Evolutionary conservation across 2,888 invertebrate genomes (phyloP).

Genomic region (Cylloceria caligata): DNA sequence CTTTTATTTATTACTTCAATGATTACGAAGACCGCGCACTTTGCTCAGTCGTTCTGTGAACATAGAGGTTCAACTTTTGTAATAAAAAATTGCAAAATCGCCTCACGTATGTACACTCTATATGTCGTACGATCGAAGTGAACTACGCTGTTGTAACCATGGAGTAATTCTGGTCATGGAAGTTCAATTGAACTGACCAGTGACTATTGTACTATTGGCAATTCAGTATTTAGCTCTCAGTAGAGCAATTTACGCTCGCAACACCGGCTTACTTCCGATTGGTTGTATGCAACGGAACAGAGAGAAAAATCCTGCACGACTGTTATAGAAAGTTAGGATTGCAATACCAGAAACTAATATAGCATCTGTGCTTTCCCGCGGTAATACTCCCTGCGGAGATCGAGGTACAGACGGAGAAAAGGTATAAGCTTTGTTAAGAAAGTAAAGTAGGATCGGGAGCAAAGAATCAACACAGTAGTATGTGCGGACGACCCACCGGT

Average conservation of each 20-base stretch:
- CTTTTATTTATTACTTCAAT: no score
- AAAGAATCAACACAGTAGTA: not conserved
- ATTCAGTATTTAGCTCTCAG: constrained; percentile 24
- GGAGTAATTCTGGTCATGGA: constrained; percentile 52
- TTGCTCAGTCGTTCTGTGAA: no score
- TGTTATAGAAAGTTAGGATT: constrained; percentile 15
- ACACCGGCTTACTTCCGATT: constrained; percentile 45
- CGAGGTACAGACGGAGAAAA: not conserved
- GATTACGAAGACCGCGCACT: no score
- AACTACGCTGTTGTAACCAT: constrained; percentile 9
- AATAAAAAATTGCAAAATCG: not conserved
- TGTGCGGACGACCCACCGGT: not conserved
- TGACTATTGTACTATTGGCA: constrained; percentile 32
- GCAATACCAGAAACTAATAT: constrained; percentile 17
- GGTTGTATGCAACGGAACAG: constrained; percentile 30
- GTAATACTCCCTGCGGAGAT: constrained; percentile 3
- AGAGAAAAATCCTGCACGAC: not conserved
- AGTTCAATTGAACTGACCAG: constrained; percentile 58
- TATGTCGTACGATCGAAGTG: not conserved
- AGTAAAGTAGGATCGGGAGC: not conserved
- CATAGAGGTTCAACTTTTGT: no score
- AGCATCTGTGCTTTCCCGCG: not conserved
- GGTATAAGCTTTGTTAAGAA: not conserved
- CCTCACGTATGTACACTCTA: not conserved
- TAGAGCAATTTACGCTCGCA: constrained; percentile 44